These are phyloP conservation scores for Halyomorpha halys DNA, from an alignment of 1,140 invertebrate genomes.

Conservation along the genomic window DNA sequence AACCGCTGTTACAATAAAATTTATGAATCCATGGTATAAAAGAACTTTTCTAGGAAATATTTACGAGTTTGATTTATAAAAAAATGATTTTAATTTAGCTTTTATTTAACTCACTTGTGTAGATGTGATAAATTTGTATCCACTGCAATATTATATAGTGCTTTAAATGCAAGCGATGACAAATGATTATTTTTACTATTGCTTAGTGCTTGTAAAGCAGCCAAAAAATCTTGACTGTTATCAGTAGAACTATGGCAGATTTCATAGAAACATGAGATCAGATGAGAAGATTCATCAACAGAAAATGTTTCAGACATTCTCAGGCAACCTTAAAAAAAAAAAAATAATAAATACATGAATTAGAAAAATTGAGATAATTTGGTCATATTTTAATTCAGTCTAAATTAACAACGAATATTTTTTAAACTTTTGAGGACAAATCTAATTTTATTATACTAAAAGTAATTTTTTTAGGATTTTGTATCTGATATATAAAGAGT, in stretches of 20 bases:
- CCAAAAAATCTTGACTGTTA: not conserved
- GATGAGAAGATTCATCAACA: not conserved
- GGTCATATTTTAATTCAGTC: not conserved
- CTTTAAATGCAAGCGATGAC: not conserved
- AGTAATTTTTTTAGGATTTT: no score
- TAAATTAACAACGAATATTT: not conserved
- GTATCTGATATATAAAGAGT: no score
- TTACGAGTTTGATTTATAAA: no score
- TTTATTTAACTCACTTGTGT: not conserved
- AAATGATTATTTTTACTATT: conserved; percentile 11
- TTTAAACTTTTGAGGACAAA: not conserved
- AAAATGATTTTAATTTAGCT: no score
- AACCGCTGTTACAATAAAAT: no score
- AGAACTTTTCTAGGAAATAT: no score
- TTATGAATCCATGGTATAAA: no score
- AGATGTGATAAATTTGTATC: not conserved
- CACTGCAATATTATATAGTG: conserved; percentile 1
- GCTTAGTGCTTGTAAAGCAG: not conserved
- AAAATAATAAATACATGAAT: not conserved
- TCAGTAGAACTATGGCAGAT: not conserved
- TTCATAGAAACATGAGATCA: not conserved
- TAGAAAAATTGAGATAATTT: not conserved
- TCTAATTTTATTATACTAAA: no score
- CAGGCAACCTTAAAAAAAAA: not conserved
- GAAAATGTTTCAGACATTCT: not conserved